These are phyloP conservation scores for Lycophotia porphyrea DNA, from an alignment of 2,888 invertebrate genomes.

Conservation along the genomic window DNA sequence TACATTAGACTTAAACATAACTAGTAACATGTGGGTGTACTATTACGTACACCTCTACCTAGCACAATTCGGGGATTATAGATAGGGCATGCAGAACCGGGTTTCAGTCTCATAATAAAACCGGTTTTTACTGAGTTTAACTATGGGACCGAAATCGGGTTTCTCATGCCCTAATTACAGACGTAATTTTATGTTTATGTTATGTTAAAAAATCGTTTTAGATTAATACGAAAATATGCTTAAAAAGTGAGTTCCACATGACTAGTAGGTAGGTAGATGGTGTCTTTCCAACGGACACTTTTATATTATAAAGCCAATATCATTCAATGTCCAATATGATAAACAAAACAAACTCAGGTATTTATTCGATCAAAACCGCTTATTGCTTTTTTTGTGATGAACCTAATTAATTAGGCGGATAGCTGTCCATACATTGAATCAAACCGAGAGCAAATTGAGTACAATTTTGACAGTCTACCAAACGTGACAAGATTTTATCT, in stretches of 20 bases:
- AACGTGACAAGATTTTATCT: constrained; percentile 72
- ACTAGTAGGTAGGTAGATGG: background rate
- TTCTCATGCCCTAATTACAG: no score
- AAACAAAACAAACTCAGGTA: constrained; percentile 5
- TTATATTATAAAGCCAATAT: background rate
- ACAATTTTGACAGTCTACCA: constrained; percentile 69
- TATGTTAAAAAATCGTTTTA: background rate
- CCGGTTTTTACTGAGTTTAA: no score
- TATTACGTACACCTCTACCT: background rate
- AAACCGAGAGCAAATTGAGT: constrained; percentile 63
- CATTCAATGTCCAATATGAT: background rate
- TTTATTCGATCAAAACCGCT: constrained; percentile 35
- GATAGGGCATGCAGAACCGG: no score
- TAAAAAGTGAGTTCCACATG: background rate
- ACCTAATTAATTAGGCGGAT: constrained; percentile 63
- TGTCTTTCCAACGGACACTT: background rate
- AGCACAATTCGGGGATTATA: background rate
- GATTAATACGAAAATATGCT: background rate
- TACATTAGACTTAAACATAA: background rate
- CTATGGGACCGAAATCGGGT: no score
- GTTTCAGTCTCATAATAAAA: no score
- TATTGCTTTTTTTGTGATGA: constrained; percentile 41
- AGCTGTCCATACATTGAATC: constrained; percentile 59
- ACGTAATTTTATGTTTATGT: background rate
- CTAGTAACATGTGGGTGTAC: background rate